These are phyloP conservation scores for Sarcophaga variegata DNA, from an alignment of 2,888 invertebrate species.

Conservation along the genomic window DNA sequence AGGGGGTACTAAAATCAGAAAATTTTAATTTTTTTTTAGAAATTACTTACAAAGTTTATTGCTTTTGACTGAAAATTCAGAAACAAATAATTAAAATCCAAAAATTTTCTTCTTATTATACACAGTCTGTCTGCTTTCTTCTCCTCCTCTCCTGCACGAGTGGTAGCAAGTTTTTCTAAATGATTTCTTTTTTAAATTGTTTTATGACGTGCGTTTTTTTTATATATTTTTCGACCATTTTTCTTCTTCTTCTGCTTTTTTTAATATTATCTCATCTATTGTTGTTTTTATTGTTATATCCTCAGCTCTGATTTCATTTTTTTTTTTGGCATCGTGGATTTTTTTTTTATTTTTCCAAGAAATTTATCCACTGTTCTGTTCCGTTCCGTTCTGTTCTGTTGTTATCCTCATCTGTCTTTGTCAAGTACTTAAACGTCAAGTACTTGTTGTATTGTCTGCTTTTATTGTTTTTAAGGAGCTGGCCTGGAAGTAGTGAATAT, in stretches of 20 bases:
- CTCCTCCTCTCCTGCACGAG: too few species aligned
- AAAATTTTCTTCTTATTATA: neutral
- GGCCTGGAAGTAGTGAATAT: constrained; percentile 6
- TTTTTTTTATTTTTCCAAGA: constrained; percentile 40
- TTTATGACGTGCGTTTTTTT: constrained; percentile 41
- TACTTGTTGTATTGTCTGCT: constrained; percentile 68
- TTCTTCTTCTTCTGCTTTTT: constrained; percentile 9
- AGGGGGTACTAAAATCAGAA: too few species aligned
- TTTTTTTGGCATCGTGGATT: constrained; percentile 23
- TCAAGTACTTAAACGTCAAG: constrained; percentile 72
- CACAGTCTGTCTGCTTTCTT: neutral
- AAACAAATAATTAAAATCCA: too few species aligned
- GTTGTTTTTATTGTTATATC: constrained; percentile 56
- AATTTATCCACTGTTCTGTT: constrained; percentile 53
- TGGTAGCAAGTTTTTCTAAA: constrained; percentile 51
- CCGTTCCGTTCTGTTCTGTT: constrained; percentile 50
- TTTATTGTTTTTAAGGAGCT: constrained; percentile 49
- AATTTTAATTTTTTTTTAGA: too few species aligned
- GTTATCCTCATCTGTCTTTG: constrained; percentile 69
- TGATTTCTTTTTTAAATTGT: constrained; percentile 57
- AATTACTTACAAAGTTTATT: too few species aligned
- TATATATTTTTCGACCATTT: neutral
- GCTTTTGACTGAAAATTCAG: too few species aligned
- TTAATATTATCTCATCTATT: constrained; percentile 24
- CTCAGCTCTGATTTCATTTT: constrained; percentile 30